Percentiles rank a stretch among this genome's conserved stretches.
Evolutionary conservation across 2,888 invertebrate genomes (phyloP).

Genomic region (Mechanitis mazaeus): DNA sequence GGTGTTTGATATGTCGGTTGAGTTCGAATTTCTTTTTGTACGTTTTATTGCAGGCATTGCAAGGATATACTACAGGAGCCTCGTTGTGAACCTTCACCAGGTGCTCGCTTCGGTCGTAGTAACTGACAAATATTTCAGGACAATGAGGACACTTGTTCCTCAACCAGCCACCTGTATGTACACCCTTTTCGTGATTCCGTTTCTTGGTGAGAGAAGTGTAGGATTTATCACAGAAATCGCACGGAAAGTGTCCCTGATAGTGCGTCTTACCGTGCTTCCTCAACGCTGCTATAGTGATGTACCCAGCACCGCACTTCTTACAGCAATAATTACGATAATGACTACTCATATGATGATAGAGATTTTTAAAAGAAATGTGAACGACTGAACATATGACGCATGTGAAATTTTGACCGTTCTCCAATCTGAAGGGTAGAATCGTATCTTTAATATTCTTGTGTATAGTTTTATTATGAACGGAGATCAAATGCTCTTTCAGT

Average conservation of each 20-base stretch:
- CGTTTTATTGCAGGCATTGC: constrained; percentile 65
- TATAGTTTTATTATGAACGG: constrained; percentile 57
- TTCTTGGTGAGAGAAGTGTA: constrained; percentile 72
- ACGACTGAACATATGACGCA: constrained; percentile 64
- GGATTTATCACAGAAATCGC: constrained; percentile 70
- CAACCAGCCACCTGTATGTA: constrained; percentile 67
- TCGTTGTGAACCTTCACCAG: constrained; percentile 61
- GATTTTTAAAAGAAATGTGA: constrained; percentile 66
- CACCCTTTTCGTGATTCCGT: constrained; percentile 65
- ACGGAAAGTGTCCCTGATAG: constrained; percentile 72
- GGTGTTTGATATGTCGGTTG: constrained; percentile 65
- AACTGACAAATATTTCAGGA: constrained; percentile 64
- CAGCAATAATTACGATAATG: constrained; percentile 71
- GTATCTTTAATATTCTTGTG: constrained; percentile 66
- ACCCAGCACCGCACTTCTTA: constrained; percentile 64
- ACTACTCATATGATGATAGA: constrained; percentile 70
- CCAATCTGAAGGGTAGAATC: constrained; percentile 63
- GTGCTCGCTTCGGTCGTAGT: constrained; percentile 66
- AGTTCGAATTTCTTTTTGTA: constrained; percentile 68
- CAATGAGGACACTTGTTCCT: constrained; percentile 70
- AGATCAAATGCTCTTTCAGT: constrained; percentile 57
- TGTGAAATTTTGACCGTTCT: constrained; percentile 56
- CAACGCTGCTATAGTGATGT: constrained; percentile 66
- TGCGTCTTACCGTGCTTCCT: constrained; percentile 69
- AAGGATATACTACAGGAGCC: constrained; percentile 53